These are phyloP conservation scores for Gallinago nigripennis DNA, from an alignment of 2,797 vertebrate genomes.

Conservation along the genomic window DNA sequence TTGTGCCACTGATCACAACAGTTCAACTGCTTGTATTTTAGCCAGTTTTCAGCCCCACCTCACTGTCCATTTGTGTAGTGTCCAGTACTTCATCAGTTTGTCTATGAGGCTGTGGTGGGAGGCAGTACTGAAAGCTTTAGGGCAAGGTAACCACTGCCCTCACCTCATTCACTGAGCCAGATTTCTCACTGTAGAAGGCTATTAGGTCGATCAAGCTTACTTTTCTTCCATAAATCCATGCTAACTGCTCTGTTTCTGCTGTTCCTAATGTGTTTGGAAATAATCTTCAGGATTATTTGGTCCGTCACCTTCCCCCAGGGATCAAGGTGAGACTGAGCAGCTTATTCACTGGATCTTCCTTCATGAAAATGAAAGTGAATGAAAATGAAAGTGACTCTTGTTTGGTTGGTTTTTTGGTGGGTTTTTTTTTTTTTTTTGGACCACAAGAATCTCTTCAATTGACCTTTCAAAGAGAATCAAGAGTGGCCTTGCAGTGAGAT, in stretches of 20 bases:
- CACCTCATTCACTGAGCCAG: too few relatives aligned
- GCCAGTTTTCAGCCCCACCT: neutral
- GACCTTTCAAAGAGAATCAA: neutral
- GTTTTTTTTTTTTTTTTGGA: too few relatives aligned
- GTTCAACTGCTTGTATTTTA: fast-evolving
- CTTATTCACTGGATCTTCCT: neutral
- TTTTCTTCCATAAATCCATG: neutral
- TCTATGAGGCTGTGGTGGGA: neutral
- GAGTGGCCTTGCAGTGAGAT: neutral
- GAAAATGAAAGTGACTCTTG: fast-evolving
- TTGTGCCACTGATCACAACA: neutral
- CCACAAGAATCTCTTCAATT: neutral
- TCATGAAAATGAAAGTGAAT: fast-evolving
- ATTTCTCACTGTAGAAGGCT: neutral
- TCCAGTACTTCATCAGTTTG: neutral
- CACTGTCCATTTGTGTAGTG: neutral
- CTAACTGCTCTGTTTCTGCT: neutral
- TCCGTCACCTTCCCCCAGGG: neutral
- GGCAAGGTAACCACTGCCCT: neutral
- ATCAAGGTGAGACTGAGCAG: neutral
- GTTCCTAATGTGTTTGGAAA: neutral
- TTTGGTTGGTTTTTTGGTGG: neutral
- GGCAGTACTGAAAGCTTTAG: neutral
- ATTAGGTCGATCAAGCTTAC: neutral
- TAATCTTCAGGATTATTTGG: neutral